These are phyloP conservation scores for Drosophila paranaensis DNA, from an alignment of 2,888 invertebrate species.

Conservation along the genomic window DNA sequence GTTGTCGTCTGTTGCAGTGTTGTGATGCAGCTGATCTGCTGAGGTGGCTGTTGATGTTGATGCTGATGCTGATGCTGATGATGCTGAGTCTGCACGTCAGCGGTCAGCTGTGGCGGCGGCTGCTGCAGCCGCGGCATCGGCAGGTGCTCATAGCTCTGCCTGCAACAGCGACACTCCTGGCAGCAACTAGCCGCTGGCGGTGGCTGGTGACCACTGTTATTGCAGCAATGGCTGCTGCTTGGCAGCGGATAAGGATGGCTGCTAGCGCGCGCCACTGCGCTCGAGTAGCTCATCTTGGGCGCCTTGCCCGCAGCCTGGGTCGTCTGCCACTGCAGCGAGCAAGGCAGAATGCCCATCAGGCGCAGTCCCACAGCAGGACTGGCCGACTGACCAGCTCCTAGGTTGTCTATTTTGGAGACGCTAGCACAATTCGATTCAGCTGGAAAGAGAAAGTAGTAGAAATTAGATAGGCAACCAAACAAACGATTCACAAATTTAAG, in stretches of 20 bases:
- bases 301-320: conserved; percentile 67
- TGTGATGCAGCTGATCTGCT: conserved; percentile 58
- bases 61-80: conserved; percentile 20
- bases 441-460: conserved; percentile 21
- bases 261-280: conserved; percentile 60
- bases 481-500: neutral
- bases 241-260: conserved; percentile 77
- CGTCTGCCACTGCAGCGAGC: conserved; percentile 82
- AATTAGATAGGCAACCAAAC: neutral
- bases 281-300: conserved; percentile 66
- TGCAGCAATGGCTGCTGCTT: conserved; percentile 36
- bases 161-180: conserved; percentile 53
- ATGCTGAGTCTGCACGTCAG: neutral
- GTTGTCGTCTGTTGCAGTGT: conserved; percentile 67
- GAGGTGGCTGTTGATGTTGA: conserved; percentile 22
- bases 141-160: conserved; percentile 66
- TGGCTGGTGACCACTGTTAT: conserved; percentile 37
- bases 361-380: conserved; percentile 83
- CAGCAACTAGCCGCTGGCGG: conserved; percentile 37
- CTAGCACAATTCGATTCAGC: conserved; percentile 1
- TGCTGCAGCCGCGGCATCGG: conserved; percentile 69
- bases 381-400: conserved; percentile 48
- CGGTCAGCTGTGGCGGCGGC: conserved; percentile 29
- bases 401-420: conserved; percentile 78
- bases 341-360: conserved; percentile 83